Percentiles rank a stretch among this genome's conserved stretches.
Evolutionary conservation across 2,888 invertebrate genomes (phyloP).

Genomic region (Pyrrhia umbra): DNA sequence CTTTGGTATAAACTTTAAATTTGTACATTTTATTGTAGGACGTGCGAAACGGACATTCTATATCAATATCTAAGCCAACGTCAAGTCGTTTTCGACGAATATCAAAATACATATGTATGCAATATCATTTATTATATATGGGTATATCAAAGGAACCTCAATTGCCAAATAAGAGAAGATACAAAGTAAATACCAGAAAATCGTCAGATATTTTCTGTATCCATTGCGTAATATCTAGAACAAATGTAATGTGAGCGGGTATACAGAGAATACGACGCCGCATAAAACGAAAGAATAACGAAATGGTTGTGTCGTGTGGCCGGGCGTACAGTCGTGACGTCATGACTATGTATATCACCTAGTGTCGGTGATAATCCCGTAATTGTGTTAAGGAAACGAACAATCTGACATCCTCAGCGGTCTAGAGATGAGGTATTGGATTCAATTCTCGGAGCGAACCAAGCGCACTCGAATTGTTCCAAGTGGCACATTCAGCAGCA

Average conservation of each 20-base stretch:
- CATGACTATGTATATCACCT: not conserved
- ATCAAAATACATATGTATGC: not conserved
- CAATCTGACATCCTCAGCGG: too few species aligned
- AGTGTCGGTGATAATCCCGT: not conserved
- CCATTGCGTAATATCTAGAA: not conserved
- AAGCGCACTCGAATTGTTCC: too few species aligned
- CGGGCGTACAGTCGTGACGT: not conserved
- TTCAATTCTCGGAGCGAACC: too few species aligned
- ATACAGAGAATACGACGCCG: not conserved
- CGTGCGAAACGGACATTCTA: too few species aligned
- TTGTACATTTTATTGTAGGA: too few species aligned
- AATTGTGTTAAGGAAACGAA: too few species aligned
- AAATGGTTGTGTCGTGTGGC: slow-evolving; percentile 1
- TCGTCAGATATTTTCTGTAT: not conserved
- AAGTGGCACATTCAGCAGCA: too few species aligned
- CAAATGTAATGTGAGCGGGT: slow-evolving; percentile 4
- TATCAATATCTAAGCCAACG: too few species aligned
- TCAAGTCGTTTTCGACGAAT: too few species aligned
- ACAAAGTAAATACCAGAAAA: slow-evolving; percentile 2
- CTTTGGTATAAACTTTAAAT: too few species aligned
- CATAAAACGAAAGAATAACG: not conserved
- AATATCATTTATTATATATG: not conserved
- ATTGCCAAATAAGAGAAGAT: not conserved
- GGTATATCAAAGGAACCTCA: not conserved
- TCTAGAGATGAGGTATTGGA: too few species aligned